A percentile compares a stretch with the other conserved stretches of the same genome.
phyloP scores from a whole-genome alignment of 2,888 invertebrate genomes.

The Adelognathus sp. region DNA sequence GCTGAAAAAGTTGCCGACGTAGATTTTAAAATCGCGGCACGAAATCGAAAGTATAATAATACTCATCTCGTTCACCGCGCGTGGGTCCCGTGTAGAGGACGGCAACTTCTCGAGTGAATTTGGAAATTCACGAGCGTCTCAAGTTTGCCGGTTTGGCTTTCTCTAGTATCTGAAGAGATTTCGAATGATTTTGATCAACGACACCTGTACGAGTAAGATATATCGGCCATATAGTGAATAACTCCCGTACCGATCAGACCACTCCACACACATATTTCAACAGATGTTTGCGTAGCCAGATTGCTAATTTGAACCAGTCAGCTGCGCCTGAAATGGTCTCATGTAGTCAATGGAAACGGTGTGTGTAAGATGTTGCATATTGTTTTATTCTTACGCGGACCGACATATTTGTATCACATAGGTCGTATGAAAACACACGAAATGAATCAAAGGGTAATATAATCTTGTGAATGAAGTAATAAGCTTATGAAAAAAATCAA shows the following conservation, averaged over 20 bases:
- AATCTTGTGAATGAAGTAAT: too few relatives aligned
- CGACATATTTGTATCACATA: too few relatives aligned
- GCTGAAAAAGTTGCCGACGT: background rate
- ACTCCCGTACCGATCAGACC: background rate
- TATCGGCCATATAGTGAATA: background rate
- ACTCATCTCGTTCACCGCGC: background rate
- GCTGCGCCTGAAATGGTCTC: too few relatives aligned
- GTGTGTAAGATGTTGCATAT: too few relatives aligned
- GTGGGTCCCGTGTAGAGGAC: background rate
- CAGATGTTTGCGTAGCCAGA: background rate
- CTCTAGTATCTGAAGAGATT: background rate
- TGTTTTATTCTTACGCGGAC: too few relatives aligned
- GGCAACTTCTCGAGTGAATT: background rate
- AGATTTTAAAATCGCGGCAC: background rate
- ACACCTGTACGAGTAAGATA: background rate
- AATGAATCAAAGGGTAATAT: too few relatives aligned
- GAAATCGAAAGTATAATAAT: conserved; percentile 1
- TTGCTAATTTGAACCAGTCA: too few relatives aligned
- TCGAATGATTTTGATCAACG: background rate
- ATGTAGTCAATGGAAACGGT: too few relatives aligned
- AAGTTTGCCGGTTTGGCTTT: background rate
- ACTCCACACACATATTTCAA: background rate
- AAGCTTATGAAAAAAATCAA: too few relatives aligned
- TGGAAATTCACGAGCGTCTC: background rate
- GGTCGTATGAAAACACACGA: too few relatives aligned